phyloP scores from a whole-genome alignment of 2,888 invertebrate species.

The Aleiodes alternator region DNA sequence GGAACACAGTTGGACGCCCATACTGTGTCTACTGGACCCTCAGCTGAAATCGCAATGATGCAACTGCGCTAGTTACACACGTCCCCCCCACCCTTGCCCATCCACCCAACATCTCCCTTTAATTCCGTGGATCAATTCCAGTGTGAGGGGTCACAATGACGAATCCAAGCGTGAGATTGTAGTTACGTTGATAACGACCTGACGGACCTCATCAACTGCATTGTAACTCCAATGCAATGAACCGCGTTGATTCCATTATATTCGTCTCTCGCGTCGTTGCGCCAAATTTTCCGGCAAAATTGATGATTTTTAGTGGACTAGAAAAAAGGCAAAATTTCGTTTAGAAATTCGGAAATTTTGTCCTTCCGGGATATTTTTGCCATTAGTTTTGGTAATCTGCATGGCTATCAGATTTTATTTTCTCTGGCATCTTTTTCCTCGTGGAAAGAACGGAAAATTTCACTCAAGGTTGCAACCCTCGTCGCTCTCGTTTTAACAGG shows the following conservation, averaged over 20 bases:
- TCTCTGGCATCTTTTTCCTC: not conserved
- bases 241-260: not conserved
- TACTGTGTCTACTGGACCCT: not conserved
- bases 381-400: not conserved
- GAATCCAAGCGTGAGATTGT: conserved; percentile 22
- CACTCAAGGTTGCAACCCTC: conserved; percentile 5
- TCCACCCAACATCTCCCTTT: not conserved
- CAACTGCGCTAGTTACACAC: not conserved
- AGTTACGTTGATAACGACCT: conserved; percentile 16
- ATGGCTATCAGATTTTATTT: not conserved
- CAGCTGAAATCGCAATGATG: not conserved
- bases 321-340: not conserved
- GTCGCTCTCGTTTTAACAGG: conserved; percentile 17
- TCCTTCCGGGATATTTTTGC: not conserved
- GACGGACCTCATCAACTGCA: conserved; percentile 2
- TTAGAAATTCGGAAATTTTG: too few species aligned
- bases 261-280: not conserved
- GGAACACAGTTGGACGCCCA: not conserved
- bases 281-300: not conserved
- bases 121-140: conserved; percentile 8
- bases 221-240: not conserved
- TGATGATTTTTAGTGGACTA: not conserved
- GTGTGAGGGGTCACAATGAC: conserved; percentile 20
- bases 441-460: conserved; percentile 1
- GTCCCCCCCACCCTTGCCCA: not conserved